These are phyloP conservation scores for Loriculus beryllinus DNA, from an alignment of 2,797 vertebrate genomes.

Conservation along the genomic window DNA sequence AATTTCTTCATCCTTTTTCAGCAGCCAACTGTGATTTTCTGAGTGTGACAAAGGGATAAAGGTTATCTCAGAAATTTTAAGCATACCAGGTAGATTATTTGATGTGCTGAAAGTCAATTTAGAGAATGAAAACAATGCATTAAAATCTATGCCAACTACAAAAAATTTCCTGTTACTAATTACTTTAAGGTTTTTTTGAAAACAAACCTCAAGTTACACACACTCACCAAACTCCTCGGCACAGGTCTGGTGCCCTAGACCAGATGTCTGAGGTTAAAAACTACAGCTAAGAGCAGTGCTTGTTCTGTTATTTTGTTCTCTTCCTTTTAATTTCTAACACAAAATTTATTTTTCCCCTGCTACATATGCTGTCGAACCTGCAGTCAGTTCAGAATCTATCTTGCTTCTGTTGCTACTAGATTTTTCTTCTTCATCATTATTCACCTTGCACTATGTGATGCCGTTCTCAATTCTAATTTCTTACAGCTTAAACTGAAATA, in stretches of 20 bases:
- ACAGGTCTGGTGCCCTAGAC: neutral
- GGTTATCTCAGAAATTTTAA: neutral
- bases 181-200: neutral
- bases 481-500: neutral
- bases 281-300: neutral
- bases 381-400: neutral
- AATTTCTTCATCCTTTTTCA: neutral
- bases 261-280: neutral
- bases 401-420: neutral
- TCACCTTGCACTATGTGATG: neutral
- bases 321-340: neutral
- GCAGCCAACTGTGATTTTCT: neutral
- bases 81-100: neutral
- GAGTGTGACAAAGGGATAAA: neutral
- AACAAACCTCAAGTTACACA: neutral
- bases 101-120: neutral
- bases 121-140: neutral
- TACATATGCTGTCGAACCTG: accelerated
- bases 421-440: neutral
- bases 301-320: neutral
- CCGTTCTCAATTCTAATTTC: neutral
- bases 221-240: neutral
- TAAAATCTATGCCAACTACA: neutral
- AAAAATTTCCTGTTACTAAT: neutral
- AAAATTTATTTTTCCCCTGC: neutral